Evolutionary conservation across 2,888 invertebrate genomes (phyloP).

Genomic region (Crioceris asparagi): DNA sequence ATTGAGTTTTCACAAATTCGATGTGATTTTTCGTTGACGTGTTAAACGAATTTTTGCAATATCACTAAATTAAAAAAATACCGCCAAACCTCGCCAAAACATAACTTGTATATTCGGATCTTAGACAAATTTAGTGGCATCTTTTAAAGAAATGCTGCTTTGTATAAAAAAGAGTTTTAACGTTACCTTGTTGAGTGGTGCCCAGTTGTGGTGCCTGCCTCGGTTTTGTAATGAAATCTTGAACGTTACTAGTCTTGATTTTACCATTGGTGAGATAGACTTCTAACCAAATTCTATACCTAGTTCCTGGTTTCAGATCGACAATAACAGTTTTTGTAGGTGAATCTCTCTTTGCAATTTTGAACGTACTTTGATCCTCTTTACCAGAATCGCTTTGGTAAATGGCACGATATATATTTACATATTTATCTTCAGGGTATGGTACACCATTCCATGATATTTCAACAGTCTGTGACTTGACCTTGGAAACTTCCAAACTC

Average conservation of each 20-base stretch:
- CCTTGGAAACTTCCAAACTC: slow-evolving; percentile 59
- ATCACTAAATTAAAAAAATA: too few species aligned
- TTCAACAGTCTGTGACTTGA: slow-evolving; percentile 68
- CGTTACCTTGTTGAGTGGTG: too few species aligned
- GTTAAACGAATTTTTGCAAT: too few species aligned
- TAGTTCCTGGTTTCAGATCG: slow-evolving; percentile 66
- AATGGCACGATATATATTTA: slow-evolving; percentile 79
- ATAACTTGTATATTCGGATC: too few species aligned
- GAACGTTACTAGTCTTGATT: slow-evolving; percentile 80
- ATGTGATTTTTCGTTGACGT: too few species aligned
- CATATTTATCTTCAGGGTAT: slow-evolving; percentile 80
- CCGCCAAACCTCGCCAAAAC: too few species aligned
- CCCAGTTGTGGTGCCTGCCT: slow-evolving; percentile 44
- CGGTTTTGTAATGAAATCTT: slow-evolving; percentile 78
- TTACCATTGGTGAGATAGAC: slow-evolving; percentile 83
- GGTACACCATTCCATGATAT: slow-evolving; percentile 78
- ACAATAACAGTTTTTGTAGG: slow-evolving; percentile 54
- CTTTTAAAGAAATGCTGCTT: too few species aligned
- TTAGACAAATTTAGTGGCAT: too few species aligned
- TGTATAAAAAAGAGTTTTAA: too few species aligned
- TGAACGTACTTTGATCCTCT: slow-evolving; percentile 62
- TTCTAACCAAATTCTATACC: slow-evolving; percentile 82
- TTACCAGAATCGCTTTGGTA: slow-evolving; percentile 66
- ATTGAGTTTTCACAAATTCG: too few species aligned
- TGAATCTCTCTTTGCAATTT: slow-evolving; percentile 62